phyloP scores from a whole-genome alignment of 2,888 invertebrate species.

The Stenotaenia linearis region DNA sequence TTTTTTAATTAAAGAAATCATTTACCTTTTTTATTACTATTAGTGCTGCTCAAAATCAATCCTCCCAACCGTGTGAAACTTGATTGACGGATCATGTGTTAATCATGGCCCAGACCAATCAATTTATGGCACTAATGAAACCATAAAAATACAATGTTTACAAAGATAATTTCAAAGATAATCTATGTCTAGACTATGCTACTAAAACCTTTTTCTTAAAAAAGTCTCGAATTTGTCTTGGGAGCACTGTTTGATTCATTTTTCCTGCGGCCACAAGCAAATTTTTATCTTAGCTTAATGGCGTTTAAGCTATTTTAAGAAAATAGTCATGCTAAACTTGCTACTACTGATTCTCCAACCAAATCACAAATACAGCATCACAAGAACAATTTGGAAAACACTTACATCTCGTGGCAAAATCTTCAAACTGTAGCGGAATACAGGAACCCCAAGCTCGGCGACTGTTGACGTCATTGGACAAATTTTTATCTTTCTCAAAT shows the following conservation, averaged over 20 bases:
- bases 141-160: background rate
- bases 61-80: conserved; percentile 60
- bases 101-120: background rate
- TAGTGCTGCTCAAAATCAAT: conserved; percentile 56
- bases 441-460: too few relatives aligned
- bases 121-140: background rate
- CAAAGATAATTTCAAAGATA: background rate
- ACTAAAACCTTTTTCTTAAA: background rate
- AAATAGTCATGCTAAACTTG: background rate
- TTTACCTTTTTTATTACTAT: background rate
- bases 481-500: background rate
- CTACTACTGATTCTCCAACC: background rate
- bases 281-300: background rate
- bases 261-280: background rate
- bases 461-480: background rate
- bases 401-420: background rate
- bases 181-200: background rate
- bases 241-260: background rate
- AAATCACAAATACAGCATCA: background rate
- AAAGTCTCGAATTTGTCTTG: background rate
- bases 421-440: background rate
- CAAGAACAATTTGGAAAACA: background rate
- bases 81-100: conserved; percentile 55
- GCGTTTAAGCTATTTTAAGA: background rate
- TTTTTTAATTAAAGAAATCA: background rate